Evolutionary conservation across 1,140 invertebrate species (phyloP).

Genomic region (Amyelois transitella): DNA sequence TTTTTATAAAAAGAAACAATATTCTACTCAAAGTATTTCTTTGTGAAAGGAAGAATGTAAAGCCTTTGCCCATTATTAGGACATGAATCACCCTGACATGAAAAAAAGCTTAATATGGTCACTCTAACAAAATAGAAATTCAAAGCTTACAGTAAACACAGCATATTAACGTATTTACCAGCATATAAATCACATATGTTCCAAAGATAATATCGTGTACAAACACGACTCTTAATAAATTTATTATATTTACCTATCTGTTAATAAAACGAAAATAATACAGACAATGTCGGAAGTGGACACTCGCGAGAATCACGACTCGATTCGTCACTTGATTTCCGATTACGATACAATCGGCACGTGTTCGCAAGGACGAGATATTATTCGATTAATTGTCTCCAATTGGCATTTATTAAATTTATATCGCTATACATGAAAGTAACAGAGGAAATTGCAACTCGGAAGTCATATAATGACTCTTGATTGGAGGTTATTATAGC

Average conservation of each 20-base stretch:
- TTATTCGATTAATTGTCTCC: not conserved
- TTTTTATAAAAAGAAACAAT: no score
- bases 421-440: not conserved
- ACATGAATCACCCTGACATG: no score
- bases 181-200: not conserved
- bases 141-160: not conserved
- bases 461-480: not conserved
- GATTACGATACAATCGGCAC: conserved; percentile 8
- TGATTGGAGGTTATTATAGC: not conserved
- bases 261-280: conserved; percentile 6
- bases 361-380: not conserved
- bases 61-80: no score
- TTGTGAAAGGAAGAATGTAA: no score
- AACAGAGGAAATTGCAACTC: not conserved
- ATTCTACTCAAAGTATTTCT: no score
- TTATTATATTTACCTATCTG: not conserved
- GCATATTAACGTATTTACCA: not conserved
- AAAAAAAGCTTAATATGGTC: not conserved
- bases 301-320: conserved; percentile 27
- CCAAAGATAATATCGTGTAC: not conserved
- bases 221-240: not conserved
- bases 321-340: conserved; percentile 18
- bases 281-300: conserved; percentile 8
- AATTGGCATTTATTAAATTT: not conserved
- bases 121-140: not conserved